Evolutionary conservation across 2,113 vertebrate species (phyloP).

Genomic region (Fukomys damarensis): DNA sequence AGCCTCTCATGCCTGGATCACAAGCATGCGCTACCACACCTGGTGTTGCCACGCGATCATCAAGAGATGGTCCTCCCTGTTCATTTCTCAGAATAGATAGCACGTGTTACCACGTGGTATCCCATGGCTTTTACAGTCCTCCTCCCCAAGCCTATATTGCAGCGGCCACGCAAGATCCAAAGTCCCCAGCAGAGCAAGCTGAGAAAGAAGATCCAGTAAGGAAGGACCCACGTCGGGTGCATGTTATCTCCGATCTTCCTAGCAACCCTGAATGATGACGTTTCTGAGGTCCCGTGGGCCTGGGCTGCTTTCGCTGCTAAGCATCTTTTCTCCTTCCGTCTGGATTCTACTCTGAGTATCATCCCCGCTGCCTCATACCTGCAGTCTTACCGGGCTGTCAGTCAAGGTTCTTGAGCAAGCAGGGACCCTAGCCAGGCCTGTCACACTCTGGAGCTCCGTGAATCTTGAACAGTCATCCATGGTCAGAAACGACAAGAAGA

Average conservation of each 20-base stretch:
- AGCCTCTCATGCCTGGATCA: background rate
- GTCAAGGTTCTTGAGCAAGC: background rate
- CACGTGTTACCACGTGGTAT: background rate
- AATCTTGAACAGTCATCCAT: background rate
- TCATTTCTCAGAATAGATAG: slow-evolving; percentile 36
- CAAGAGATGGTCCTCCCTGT: background rate
- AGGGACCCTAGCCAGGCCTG: background rate
- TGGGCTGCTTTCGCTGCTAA: background rate
- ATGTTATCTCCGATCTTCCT: background rate
- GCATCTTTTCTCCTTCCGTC: background rate
- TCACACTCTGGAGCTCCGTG: background rate
- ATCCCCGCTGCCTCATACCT: background rate
- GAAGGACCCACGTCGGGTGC: too few species aligned
- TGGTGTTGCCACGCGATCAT: background rate
- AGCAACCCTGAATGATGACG: background rate
- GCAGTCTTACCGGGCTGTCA: background rate
- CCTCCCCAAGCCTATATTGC: background rate
- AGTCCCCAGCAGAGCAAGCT: background rate
- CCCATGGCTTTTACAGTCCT: background rate
- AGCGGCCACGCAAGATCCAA: background rate
- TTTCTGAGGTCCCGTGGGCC: background rate
- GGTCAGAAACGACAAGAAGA: background rate
- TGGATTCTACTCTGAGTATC: background rate
- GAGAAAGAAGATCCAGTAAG: background rate
- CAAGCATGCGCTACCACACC: background rate